Percentiles rank a stretch among this genome's conserved stretches.
Conservation (phyloP, 2,888 invertebrate genomes). For the Pyrgus malvae region DNA sequence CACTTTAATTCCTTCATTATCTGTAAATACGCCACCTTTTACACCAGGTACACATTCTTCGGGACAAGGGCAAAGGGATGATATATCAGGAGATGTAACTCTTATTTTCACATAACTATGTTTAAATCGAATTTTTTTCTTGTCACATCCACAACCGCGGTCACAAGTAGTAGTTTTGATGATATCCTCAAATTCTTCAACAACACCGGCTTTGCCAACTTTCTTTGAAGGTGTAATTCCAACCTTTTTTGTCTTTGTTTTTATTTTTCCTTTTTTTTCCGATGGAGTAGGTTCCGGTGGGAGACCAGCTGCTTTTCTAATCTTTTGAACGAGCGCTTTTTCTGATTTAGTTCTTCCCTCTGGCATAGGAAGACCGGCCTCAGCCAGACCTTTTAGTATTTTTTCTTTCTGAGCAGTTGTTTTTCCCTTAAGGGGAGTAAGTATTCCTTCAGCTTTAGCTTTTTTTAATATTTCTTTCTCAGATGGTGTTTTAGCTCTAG, state of each 20-base stretch:
- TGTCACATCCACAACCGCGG: slow-evolving; percentile 60
- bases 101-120: slow-evolving; percentile 64
- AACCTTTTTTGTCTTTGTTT: slow-evolving; percentile 45
- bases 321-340: slow-evolving; percentile 45
- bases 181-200: slow-evolving; percentile 53
- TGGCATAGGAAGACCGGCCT: slow-evolving; percentile 51
- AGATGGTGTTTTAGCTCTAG: slow-evolving; percentile 43
- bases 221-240: slow-evolving; percentile 33
- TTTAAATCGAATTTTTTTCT: slow-evolving; percentile 65
- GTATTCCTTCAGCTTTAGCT: slow-evolving; percentile 47
- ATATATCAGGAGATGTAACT: slow-evolving; percentile 64
- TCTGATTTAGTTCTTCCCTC: slow-evolving; percentile 50
- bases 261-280: slow-evolving; percentile 45
- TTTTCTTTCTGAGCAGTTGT: slow-evolving; percentile 45
- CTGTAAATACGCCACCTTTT: slow-evolving; percentile 54
- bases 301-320: slow-evolving; percentile 40
- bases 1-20: slow-evolving; percentile 62
- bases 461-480: slow-evolving; percentile 43
- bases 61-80: slow-evolving; percentile 57
- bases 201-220: slow-evolving; percentile 40
- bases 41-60: slow-evolving; percentile 59
- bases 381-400: slow-evolving; percentile 46
- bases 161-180: slow-evolving; percentile 59
- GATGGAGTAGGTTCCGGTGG: slow-evolving; percentile 45
- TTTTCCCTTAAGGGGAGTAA: slow-evolving; percentile 50